Conservation (phyloP, 2,888 invertebrate species). For the Sarcophaga rosellei region DNA sequence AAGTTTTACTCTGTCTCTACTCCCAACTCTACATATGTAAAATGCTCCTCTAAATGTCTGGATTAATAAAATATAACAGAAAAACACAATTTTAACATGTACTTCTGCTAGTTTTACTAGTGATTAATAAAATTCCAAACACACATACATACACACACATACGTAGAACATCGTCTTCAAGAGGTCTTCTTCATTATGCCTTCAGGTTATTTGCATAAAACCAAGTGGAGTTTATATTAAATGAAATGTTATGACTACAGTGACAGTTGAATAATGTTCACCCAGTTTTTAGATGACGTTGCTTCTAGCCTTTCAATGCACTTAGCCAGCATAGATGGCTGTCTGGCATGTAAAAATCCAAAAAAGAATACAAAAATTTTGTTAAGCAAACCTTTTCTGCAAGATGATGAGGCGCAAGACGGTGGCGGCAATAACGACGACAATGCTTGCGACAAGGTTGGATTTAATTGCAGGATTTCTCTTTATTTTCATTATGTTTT, state of each 20-base stretch:
- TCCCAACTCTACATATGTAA: slow-evolving; percentile 11
- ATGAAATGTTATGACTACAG: slow-evolving; percentile 78
- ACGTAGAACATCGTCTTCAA: neutral
- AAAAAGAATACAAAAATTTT: too few relatives aligned
- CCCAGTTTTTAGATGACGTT: slow-evolving; percentile 68
- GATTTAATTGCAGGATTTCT: slow-evolving; percentile 66
- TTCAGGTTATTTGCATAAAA: slow-evolving; percentile 78
- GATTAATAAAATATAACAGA: slow-evolving; percentile 42
- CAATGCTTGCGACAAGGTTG: slow-evolving; percentile 57
- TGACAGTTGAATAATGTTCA: slow-evolving; percentile 72
- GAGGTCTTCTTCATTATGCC: slow-evolving; percentile 67
- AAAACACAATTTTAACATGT: neutral
- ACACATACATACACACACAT: neutral
- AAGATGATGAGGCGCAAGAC: neutral
- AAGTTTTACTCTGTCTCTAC: neutral
- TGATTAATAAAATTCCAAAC: slow-evolving; percentile 76
- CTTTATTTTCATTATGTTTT: slow-evolving; percentile 46
- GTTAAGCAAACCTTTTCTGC: too few relatives aligned
- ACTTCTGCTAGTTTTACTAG: slow-evolving; percentile 36
- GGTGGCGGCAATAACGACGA: slow-evolving; percentile 8
- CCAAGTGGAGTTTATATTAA: slow-evolving; percentile 72
- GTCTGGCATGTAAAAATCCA: neutral
- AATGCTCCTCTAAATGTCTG: slow-evolving; percentile 40
- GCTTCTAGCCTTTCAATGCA: slow-evolving; percentile 63
- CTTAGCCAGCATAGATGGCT: slow-evolving; percentile 15